Evolutionary conservation across 2,113 vertebrate genomes (phyloP), one percentile per base, ranked within the genome.

Genomic region (Rhinolophus sinicus): DNA sequence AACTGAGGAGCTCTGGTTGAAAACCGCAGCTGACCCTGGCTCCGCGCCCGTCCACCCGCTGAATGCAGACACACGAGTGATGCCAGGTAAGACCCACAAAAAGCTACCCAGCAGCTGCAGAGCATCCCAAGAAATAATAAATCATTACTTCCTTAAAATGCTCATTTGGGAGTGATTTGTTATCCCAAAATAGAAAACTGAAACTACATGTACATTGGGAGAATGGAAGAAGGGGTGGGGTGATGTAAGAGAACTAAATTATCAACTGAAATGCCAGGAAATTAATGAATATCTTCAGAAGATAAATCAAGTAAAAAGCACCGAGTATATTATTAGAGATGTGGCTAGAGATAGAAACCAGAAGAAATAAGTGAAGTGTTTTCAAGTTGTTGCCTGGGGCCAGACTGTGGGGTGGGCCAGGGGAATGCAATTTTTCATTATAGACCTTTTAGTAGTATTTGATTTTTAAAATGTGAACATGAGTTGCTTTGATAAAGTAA

Each of bases 401-500:
- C 97, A 93, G 86, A 86, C 97, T 62, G 1, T 93, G 86, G 97
- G 95, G 86, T 93, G 21, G 95, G 64, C 95, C 89, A 80, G 54
- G 89, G 93, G 96, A 97, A 92, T 89, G 58, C 14, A 69, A 50
- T 72, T 95, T 97, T 95, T 94, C 58, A 90, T 97, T 97, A 96
- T 60, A 92, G 75, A 87, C 85, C 86, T 93, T 88, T 97, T 97
- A 98, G 89, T 72, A 54, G 67, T 87, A 80, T 96, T 96, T 96
- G 96, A 94, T 93, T 94, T 97, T 96, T 87, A 22, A 92, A 90
- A 93, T 92, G 70, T 96, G 96, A 96, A 95, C 93, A 95, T 44
- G 78, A 96, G 82, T 84, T 94, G 38, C 93, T 93, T 97, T 97
- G 93, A 96, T 97, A 92, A 70, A 94, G 94, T 89, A 76, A 83